These are phyloP conservation scores for Micoletzkya japonica DNA, from an alignment of 2,888 invertebrate species.

Conservation along the genomic window DNA sequence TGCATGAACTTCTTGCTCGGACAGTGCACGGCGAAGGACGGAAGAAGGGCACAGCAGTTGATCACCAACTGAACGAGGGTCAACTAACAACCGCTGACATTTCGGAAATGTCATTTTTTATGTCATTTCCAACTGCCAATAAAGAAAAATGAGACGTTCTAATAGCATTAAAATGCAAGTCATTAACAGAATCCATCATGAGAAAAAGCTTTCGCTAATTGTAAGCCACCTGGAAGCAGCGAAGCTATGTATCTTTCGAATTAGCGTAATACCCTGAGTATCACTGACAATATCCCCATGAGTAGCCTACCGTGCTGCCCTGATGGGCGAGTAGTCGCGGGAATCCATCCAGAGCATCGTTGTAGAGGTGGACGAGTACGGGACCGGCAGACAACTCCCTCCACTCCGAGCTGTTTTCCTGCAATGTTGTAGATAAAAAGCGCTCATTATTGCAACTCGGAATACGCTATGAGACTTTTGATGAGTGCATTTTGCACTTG, in stretches of 20 bases:
- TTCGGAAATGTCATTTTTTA: not conserved
- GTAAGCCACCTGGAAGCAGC: no score
- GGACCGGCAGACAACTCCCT: constrained; percentile 20
- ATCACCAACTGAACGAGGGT: constrained; percentile 9
- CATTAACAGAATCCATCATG: no score
- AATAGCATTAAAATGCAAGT: no score
- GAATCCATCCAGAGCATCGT: constrained; percentile 13
- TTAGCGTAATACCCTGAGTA: no score
- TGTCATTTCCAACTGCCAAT: no score
- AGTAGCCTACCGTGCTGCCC: no score
- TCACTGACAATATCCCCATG: no score
- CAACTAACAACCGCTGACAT: not conserved
- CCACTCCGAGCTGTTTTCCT: constrained; percentile 27
- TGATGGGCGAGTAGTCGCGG: constrained; percentile 18
- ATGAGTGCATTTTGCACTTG: not conserved
- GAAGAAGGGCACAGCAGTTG: constrained; percentile 16
- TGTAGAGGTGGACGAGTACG: constrained; percentile 27
- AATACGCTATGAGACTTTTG: not conserved
- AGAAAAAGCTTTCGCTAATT: no score
- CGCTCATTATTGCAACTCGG: no score
- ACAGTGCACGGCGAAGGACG: constrained; percentile 25
- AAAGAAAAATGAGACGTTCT: no score
- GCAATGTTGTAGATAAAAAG: not conserved
- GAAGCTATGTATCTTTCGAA: no score
- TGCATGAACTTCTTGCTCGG: constrained; percentile 30